These are phyloP conservation scores for Ianthella basta DNA, from an alignment of 37 sponge, comb jelly and placozoan genomes.

Conservation along the genomic window DNA sequence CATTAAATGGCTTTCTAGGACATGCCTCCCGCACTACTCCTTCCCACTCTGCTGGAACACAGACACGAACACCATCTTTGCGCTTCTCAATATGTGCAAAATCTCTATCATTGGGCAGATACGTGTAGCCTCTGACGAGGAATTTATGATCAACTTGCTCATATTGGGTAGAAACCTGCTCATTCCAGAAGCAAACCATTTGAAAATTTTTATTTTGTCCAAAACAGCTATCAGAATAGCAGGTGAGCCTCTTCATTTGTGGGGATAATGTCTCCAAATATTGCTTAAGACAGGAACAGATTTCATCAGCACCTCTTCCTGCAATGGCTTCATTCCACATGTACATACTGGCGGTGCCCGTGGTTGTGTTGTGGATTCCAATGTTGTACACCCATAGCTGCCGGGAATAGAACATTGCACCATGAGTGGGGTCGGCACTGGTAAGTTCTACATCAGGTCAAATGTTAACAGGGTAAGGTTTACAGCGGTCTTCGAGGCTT, in stretches of 20 bases:
- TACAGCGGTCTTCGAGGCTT: background rate
- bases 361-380: slow-evolving; percentile 42
- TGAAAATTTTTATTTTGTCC: slow-evolving; percentile 51
- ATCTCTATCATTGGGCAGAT: slow-evolving; percentile 28
- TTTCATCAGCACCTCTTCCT: slow-evolving; percentile 10
- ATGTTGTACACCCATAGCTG: slow-evolving; percentile 61
- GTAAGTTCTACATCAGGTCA: slow-evolving; percentile 54
- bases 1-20: too few species aligned
- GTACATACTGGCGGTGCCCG: slow-evolving; percentile 27
- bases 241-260: slow-evolving; percentile 15
- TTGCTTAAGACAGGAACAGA: slow-evolving; percentile 22
- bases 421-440: slow-evolving; percentile 45
- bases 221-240: slow-evolving; percentile 53
- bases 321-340: slow-evolving; percentile 46
- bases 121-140: slow-evolving; percentile 33
- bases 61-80: slow-evolving; percentile 26
- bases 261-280: too few species aligned
- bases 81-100: slow-evolving; percentile 48
- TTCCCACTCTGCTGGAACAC: slow-evolving; percentile 44
- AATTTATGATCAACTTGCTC: slow-evolving; percentile 49
- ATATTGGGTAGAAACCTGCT: slow-evolving; percentile 17
- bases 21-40: too few species aligned
- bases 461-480: slow-evolving; percentile 32
- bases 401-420: slow-evolving; percentile 43
- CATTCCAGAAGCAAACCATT: slow-evolving; percentile 45